Evolutionary conservation across 2,888 invertebrate species (phyloP).

Genomic region (Andrena fulva): DNA sequence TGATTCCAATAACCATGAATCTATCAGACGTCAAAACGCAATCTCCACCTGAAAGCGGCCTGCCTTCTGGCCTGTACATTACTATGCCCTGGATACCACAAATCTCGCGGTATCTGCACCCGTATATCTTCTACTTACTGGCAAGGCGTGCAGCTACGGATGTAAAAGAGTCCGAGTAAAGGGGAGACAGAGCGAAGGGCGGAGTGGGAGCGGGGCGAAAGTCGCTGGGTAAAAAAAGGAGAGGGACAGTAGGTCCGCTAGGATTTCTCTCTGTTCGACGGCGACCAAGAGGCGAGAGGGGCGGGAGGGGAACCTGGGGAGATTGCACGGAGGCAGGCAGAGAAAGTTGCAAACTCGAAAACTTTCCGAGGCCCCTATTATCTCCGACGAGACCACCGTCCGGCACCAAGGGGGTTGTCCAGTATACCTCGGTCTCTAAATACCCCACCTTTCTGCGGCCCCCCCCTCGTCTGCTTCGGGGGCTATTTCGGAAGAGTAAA

Average conservation of each 20-base stretch:
- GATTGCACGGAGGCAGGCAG: slow-evolving; percentile 71
- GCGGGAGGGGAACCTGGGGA: slow-evolving; percentile 64
- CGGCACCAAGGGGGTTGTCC: slow-evolving; percentile 76
- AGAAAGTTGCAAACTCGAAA: slow-evolving; percentile 79
- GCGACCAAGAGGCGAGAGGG: slow-evolving; percentile 25
- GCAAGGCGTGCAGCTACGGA: slow-evolving; percentile 66
- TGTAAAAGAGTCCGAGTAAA: slow-evolving; percentile 69
- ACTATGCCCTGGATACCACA: slow-evolving; percentile 72
- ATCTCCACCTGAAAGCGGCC: slow-evolving; percentile 87
- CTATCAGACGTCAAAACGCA: slow-evolving; percentile 91
- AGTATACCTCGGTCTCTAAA: slow-evolving; percentile 74
- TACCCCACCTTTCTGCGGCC: slow-evolving; percentile 56
- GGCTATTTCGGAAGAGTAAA: slow-evolving; percentile 39
- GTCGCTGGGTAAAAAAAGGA: slow-evolving; percentile 35
- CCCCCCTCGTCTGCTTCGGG: slow-evolving; percentile 50
- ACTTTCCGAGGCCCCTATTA: slow-evolving; percentile 77
- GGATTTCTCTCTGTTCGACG: slow-evolving; percentile 68
- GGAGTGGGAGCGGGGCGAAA: slow-evolving; percentile 36
- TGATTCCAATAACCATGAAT: slow-evolving; percentile 93
- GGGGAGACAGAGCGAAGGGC: slow-evolving; percentile 33
- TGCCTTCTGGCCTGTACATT: slow-evolving; percentile 77
- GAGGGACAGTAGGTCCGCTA: slow-evolving; percentile 56
- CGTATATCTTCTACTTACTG: slow-evolving; percentile 75
- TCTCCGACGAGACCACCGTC: slow-evolving; percentile 78
- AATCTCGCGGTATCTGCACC: slow-evolving; percentile 78